A percentile compares a stretch with the other conserved stretches of the same genome.
Evolutionary conservation across 2,113 vertebrate species (phyloP).

Genomic region (Brienomyrus longianalis): DNA sequence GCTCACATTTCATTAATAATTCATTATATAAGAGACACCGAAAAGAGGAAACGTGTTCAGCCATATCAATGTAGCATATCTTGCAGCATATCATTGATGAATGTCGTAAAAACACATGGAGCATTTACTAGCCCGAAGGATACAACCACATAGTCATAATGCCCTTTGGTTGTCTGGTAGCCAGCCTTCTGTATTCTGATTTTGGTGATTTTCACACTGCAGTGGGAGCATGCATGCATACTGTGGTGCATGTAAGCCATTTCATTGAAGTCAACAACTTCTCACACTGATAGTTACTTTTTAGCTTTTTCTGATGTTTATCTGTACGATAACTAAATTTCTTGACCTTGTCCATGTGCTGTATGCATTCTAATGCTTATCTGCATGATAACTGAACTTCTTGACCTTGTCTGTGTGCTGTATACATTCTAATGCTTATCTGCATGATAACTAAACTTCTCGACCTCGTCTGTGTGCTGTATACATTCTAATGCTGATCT

Average conservation of each 20-base stretch:
- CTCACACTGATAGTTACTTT: background rate
- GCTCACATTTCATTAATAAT: background rate
- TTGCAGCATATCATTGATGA: background rate
- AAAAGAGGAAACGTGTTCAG: background rate
- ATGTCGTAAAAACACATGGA: background rate
- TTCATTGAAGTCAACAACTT: background rate
- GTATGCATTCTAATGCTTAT: too few relatives aligned
- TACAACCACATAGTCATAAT: constrained; percentile 26
- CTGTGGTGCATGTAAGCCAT: background rate
- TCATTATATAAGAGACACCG: background rate
- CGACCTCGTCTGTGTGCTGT: fast-evolving
- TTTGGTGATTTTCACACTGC: background rate
- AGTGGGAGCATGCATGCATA: background rate
- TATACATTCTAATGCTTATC: too few relatives aligned
- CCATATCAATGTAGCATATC: background rate
- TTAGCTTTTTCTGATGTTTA: too few relatives aligned
- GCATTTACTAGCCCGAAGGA: background rate
- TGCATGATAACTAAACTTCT: too few relatives aligned
- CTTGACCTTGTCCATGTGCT: too few relatives aligned
- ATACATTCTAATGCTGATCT: background rate
- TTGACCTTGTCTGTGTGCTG: fast-evolving
- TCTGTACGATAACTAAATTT: too few relatives aligned
- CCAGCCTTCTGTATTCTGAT: background rate
- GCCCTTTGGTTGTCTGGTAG: background rate
- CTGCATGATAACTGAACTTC: too few relatives aligned